These are phyloP conservation scores for Colius striatus DNA, from an alignment of 2,113 vertebrate species.

Conservation along the genomic window DNA sequence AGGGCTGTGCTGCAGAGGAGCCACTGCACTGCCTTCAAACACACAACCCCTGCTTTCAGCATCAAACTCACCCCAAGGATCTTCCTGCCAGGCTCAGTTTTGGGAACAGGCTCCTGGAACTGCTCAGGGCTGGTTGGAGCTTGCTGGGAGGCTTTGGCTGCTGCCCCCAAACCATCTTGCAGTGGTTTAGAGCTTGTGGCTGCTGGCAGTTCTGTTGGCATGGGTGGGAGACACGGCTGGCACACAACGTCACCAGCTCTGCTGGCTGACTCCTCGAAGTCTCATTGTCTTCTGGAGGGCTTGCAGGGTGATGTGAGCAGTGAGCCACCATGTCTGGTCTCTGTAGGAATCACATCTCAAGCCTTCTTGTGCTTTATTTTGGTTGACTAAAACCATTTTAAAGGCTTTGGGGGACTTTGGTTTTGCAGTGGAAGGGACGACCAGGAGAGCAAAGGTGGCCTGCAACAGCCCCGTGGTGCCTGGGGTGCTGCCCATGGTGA, in stretches of 20 bases:
- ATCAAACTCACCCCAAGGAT: background rate
- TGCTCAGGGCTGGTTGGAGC: background rate
- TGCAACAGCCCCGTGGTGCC: conserved; percentile 85
- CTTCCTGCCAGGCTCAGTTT: background rate
- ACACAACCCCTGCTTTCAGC: background rate
- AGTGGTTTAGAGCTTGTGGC: background rate
- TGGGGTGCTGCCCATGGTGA: conserved; percentile 83
- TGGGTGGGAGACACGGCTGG: rapidly evolving
- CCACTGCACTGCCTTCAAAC: background rate
- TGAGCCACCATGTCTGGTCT: background rate
- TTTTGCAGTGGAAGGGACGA: conserved; percentile 87
- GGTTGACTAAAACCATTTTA: background rate
- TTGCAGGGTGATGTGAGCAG: background rate
- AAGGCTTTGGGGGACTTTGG: background rate
- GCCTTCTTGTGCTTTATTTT: background rate
- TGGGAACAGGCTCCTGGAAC: background rate
- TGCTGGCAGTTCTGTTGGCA: rapidly evolving
- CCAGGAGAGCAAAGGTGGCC: conserved; percentile 89
- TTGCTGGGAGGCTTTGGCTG: background rate
- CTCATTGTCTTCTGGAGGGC: background rate
- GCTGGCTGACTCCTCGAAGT: rapidly evolving
- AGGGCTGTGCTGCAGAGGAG: background rate
- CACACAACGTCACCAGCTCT: background rate
- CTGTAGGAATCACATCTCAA: background rate
- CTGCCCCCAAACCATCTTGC: background rate